Evolutionary conservation across 2,113 vertebrate species (phyloP), one percentile per base, ranked within the genome.

Genomic region (Tragelaphus buxtoni): DNA sequence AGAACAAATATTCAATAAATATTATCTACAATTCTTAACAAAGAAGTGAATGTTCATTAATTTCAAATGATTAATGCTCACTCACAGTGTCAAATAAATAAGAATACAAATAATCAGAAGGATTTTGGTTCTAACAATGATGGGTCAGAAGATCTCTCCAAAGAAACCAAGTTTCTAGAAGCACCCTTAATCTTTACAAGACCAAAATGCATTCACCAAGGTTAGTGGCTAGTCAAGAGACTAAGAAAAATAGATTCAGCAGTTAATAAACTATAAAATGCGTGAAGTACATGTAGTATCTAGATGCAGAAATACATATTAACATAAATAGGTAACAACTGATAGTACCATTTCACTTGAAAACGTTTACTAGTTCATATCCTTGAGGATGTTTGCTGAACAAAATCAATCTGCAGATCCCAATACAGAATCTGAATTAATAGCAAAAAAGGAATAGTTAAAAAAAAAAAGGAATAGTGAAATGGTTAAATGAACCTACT

Each of bases 111-210:
- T 42, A 96, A 90, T 30, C 30, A 53, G 16, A 74, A 69, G 30
- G 53, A 90, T 90, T 82, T 58, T 58, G 42, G 30, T 42, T 32
- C 35, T 61, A 88, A 76, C 80, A 88, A 82, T 9, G 86, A 17
- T 58, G 30, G 7, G 14, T 92, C 30, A 88, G n/a, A 93, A 96
- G 74, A 92, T 86, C 86, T 90, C 39, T n/a, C 90, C 32, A 95
- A 90, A 90, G 86, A 93, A 95, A 96, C 35, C 79, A 94, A 53
- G 9, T 95, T 95, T 83, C 86, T 82, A 97, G 39, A 92, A 87
- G 56, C 13, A 86, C 28, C 2, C 58, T 81, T 92, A 56, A 85
- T 63, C 42, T 90, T 90, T 87, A 88, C 2, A 88, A 91, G 79
- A n/a, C 17, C 91, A 93, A 87, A 84, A 69, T 51, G 26, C 24